Base-by-base conservation (phyloP, 1,140 invertebrate genomes). In the Gonioctena quinquepunctata region DNA sequence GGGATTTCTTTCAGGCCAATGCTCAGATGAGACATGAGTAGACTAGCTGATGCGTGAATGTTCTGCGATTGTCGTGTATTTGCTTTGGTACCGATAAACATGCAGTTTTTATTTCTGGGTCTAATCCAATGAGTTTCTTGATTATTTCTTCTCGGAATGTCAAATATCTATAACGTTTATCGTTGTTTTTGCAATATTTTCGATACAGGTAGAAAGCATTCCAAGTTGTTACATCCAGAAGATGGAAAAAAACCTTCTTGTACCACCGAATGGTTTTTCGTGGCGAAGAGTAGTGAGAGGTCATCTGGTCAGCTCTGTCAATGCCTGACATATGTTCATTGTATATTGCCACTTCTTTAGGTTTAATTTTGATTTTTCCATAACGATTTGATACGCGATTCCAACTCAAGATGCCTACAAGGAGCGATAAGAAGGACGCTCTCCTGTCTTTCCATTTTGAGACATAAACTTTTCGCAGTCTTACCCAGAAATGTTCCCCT, bases 361-460 rank as follows among this genome's bases (percentile, higher is more conserved):
- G 79, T 54, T 79, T 82, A 7, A 27, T 66, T 21, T 52, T 71
- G 54, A n/a, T 54, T 33, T 57, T 52, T 5, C 75, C 70, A 70
- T 60, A 59, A 68, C 61, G 63, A 49, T 77, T 80, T 52, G 8
- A 11, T 28, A 27, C 8, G 61, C 61, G 1, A 69, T n/a, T 16
- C 11, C 5, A n/a, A 59, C 57, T 18, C 77, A 70, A 59, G 67
- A 50, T 22, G 48, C 26, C 7, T n/a, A n/a, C n/a, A n/a, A n/a
- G 79, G 80, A 8, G 77, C 76, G 52, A 83, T 70, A 16, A 33
- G 7, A 68, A 26, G 1, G 81, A 78, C n/a, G n/a, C n/a, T n/a
- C n/a, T n/a, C n/a, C n/a, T n/a, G 64, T 84, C 81, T 48, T 72
- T 74, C 81, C 81, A 83, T 56, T 81, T 81, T 6, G 68, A 73